Evolutionary conservation across 2,113 vertebrate species (phyloP), one percentile per base, ranked within the genome.

Genomic region (Edolisoma coerulescens): DNA sequence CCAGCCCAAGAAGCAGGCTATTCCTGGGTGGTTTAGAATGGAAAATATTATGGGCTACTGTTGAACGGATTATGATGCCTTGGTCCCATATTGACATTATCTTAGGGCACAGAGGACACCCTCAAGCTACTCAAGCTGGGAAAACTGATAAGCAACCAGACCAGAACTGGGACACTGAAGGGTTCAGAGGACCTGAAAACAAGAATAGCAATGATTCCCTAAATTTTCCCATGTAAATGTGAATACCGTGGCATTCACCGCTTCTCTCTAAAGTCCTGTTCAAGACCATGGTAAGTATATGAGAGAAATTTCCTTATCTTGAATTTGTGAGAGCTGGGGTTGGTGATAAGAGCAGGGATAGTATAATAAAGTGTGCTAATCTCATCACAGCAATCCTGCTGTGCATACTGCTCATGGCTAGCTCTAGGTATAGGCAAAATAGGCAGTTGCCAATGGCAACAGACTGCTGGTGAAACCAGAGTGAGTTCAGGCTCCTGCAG

Each of bases 361-460:
- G 93, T 79, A 75, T 83, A 96, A 95, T 89, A 87, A 95, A 91
- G 63, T 79, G 84, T 73, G 93, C 84, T 97, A 96, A 97, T 96
- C 94, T 96, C 93, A 87, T 95, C 81, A 79, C 53, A 93, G 80
- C 73, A 90, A 95, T 95, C 77, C 94, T 87, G 53, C 91, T 87
- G 91, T 21, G 74, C 33, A 26, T 53, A 35, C 83, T 94, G 95
- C 94, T 94, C 81, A 65, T 1, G 10, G 89, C 69, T 77, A 89
- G 89, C 84, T 84, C 95, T 93, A 97, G 95, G 93, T 97, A 87
- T 90, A 95, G 95, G 93, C 93, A 97, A 97, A 95, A 95, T 92
- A 95, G 91, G 94, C 80, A 95, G 95, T 96, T 96, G 91, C 94
- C 94, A 95, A 89, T 96, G 87, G 89, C 93, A 96, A 96, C 95